A percentile compares a stretch with the other conserved stretches of the same genome.
phyloP scores from a whole-genome alignment of 2,888 invertebrate genomes.

The Clunio marinus region DNA sequence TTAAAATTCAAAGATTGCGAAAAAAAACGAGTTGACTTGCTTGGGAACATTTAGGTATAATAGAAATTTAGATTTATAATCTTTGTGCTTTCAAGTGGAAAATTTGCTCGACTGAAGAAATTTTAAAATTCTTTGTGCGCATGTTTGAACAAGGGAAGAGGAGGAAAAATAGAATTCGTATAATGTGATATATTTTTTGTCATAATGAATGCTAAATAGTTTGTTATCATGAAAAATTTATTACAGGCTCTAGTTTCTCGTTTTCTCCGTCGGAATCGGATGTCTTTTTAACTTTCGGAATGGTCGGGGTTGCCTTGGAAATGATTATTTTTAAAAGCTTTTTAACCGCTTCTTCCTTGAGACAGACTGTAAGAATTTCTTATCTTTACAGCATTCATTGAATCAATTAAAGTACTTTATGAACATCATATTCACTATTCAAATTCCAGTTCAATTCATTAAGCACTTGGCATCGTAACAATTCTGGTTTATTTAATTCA shows the following conservation, averaged over 20 bases:
- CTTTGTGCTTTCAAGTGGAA: neutral
- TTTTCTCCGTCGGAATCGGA: neutral
- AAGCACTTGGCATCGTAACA: neutral
- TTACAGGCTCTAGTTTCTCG: neutral
- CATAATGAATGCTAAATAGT: conserved; percentile 6
- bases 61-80: neutral
- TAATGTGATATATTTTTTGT: neutral
- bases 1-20: neutral
- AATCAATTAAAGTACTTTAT: conserved; percentile 1
- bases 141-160: neutral
- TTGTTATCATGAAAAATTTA: neutral
- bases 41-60: too few species aligned
- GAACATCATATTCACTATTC: too few species aligned
- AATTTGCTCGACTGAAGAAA: neutral
- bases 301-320: neutral
- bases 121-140: neutral
- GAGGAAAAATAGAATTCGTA: neutral
- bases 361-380: neutral
- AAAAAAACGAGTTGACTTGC: neutral
- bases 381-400: neutral
- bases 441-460: neutral
- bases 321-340: neutral
- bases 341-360: neutral
- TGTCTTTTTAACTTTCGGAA: neutral
- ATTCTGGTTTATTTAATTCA: neutral